These are phyloP conservation scores for Pimpla rufipes DNA, from an alignment of 2,888 invertebrate species.

Conservation along the genomic window DNA sequence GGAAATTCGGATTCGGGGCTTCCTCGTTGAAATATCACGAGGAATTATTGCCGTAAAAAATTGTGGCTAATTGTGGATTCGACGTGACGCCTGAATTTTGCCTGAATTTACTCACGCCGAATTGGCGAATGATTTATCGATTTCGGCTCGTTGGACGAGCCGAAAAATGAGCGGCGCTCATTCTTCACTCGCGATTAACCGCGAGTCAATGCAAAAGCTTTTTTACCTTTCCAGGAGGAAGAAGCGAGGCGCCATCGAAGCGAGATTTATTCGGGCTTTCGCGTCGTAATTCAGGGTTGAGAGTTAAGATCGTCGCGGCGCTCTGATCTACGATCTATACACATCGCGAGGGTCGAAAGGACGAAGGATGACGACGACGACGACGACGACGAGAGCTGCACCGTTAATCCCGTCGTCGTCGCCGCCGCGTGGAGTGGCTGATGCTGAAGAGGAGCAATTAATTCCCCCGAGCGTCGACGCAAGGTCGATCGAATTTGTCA, in stretches of 20 bases:
- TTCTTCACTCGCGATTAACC: not conserved
- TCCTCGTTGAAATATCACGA: not conserved
- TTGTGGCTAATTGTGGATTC: too few relatives aligned
- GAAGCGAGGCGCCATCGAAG: constrained; percentile 36
- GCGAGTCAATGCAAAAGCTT: not conserved
- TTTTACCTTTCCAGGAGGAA: not conserved
- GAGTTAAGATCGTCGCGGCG: constrained; percentile 45
- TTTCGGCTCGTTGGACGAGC: too few relatives aligned
- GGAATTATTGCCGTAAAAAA: too few relatives aligned
- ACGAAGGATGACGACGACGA: not conserved
- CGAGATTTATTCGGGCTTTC: constrained; percentile 57
- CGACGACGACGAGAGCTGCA: constrained; percentile 37
- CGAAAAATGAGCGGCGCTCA: not conserved
- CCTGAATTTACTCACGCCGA: too few relatives aligned
- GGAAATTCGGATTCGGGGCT: not conserved
- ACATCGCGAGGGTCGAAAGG: not conserved
- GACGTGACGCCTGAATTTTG: too few relatives aligned
- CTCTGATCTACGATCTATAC: constrained; percentile 20
- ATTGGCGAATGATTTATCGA: too few relatives aligned
- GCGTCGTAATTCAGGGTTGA: constrained; percentile 61
- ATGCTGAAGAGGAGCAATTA: constrained; percentile 66
- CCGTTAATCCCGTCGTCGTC: constrained; percentile 63
- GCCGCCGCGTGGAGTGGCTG: constrained; percentile 57
- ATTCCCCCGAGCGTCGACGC: constrained; percentile 63
- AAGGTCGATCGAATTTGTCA: constrained; percentile 70